A percentile compares a stretch with the other conserved stretches of the same genome.
phyloP scores from a whole-genome alignment of 2,113 vertebrate genomes.

The Holacanthus passer region DNA sequence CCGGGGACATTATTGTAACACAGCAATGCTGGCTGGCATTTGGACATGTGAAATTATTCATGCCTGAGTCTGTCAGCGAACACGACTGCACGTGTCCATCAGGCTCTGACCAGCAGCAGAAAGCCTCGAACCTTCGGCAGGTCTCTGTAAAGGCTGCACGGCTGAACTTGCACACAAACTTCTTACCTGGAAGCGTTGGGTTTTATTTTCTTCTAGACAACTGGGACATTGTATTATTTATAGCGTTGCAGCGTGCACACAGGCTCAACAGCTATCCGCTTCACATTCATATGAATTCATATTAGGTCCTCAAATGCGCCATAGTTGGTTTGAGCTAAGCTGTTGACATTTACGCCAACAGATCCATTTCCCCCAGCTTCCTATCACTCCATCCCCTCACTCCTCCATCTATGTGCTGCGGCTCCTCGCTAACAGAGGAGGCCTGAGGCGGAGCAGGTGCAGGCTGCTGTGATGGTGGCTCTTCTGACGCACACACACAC shows the following conservation, averaged over 20 bases:
- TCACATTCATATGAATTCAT: conserved; percentile 51
- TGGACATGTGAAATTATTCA: conserved; percentile 66
- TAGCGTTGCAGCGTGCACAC: conserved; percentile 39
- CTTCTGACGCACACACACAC: conserved; percentile 34
- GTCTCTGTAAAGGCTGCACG: conserved; percentile 18
- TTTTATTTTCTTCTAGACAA: conserved; percentile 53
- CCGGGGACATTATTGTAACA: conserved; percentile 56
- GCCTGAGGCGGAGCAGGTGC: conserved; percentile 75
- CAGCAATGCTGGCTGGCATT: conserved; percentile 48
- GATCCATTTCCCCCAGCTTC: conserved; percentile 44
- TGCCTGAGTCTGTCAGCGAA: conserved; percentile 63
- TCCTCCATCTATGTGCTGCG: conserved; percentile 51
- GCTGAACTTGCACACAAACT: conserved; percentile 34
- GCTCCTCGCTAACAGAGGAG: conserved; percentile 47
- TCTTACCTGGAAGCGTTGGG: conserved; percentile 18
- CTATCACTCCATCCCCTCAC: conserved; percentile 29
- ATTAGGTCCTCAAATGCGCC: conserved; percentile 44
- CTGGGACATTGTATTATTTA: conserved; percentile 60
- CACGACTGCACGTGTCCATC: conserved; percentile 59
- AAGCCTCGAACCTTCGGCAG: conserved; percentile 31
- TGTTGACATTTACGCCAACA: conserved; percentile 67
- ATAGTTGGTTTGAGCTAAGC: conserved; percentile 45
- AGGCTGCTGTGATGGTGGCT: conserved; percentile 70
- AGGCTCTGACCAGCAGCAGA: conserved; percentile 47
- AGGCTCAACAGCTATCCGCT: conserved; percentile 44